Conservation (phyloP, 2,113 vertebrate genomes). For the Chaetops frenatus region DNA sequence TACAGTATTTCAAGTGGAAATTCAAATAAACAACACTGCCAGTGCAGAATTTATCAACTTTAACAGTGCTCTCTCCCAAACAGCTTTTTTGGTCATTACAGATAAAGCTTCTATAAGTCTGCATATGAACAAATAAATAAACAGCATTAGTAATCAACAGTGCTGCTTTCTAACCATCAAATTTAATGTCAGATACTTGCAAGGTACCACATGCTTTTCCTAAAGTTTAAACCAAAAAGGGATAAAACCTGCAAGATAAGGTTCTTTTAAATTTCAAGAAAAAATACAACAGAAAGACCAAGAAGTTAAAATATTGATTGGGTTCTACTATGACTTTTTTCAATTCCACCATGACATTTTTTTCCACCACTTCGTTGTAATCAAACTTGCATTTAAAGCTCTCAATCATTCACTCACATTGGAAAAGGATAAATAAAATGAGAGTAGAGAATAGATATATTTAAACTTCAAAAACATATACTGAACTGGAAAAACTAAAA, state of each 20-base stretch:
- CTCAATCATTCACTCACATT: neutral
- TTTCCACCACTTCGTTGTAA: neutral
- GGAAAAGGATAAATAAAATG: neutral
- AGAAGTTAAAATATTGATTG: neutral
- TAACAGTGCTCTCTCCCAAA: neutral
- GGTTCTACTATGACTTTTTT: neutral
- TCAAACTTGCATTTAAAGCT: neutral
- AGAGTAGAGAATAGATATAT: neutral
- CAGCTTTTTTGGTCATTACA: neutral
- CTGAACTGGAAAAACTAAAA: neutral
- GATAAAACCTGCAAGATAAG: neutral
- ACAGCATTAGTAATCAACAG: neutral
- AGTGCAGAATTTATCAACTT: neutral
- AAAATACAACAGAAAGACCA: neutral
- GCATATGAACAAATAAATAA: neutral
- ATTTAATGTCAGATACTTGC: neutral
- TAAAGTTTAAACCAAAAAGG: neutral
- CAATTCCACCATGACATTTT: neutral
- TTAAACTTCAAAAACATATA: neutral
- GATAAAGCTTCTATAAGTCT: neutral
- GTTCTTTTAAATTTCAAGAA: neutral
- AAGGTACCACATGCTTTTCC: neutral
- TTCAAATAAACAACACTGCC: neutral
- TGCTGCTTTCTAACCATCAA: neutral
- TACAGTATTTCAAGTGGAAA: neutral